phyloP scores from a whole-genome alignment of 2,797 vertebrate genomes.

The Brachymystax lenok region DNA sequence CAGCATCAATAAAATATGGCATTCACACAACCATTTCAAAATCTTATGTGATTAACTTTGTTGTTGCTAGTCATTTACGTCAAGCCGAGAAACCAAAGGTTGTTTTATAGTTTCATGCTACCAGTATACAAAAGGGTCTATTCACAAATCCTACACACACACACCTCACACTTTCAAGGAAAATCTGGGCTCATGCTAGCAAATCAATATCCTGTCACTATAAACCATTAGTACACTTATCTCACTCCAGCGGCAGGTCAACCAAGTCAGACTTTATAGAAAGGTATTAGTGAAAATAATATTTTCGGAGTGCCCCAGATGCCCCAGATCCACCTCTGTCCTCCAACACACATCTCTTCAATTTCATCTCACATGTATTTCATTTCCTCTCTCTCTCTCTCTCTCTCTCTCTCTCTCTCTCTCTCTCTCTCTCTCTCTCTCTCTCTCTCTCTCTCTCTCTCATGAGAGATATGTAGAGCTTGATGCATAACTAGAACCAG shows the following conservation, averaged over 20 bases:
- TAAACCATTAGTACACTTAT: slow-evolving; percentile 40
- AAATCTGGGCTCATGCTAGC: not conserved
- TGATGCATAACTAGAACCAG: slow-evolving; percentile 49
- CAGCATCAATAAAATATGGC: too few relatives aligned
- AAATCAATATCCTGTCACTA: slow-evolving; percentile 23
- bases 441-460: too few relatives aligned
- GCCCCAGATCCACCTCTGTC: slow-evolving; percentile 27
- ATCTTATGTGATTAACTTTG: not conserved
- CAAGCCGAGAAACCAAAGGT: not conserved
- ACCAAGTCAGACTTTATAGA: slow-evolving; percentile 46
- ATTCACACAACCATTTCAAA: not conserved
- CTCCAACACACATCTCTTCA: slow-evolving; percentile 44
- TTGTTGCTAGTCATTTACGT: not conserved
- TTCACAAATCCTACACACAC: slow-evolving; percentile 22
- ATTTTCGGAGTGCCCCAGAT: slow-evolving; percentile 42
- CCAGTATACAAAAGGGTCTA: not conserved
- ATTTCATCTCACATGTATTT: too few relatives aligned
- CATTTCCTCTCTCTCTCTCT: too few relatives aligned
- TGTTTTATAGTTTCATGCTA: not conserved
- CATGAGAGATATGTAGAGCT: slow-evolving; percentile 19
- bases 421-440: slow-evolving; percentile 37
- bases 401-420: slow-evolving; percentile 13
- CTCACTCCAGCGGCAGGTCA: slow-evolving; percentile 47
- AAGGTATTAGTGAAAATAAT: slow-evolving; percentile 49
- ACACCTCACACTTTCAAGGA: slow-evolving; percentile 21